Evolutionary conservation across 2,113 vertebrate species (phyloP).

Genomic region (Phaethon lepturus): DNA sequence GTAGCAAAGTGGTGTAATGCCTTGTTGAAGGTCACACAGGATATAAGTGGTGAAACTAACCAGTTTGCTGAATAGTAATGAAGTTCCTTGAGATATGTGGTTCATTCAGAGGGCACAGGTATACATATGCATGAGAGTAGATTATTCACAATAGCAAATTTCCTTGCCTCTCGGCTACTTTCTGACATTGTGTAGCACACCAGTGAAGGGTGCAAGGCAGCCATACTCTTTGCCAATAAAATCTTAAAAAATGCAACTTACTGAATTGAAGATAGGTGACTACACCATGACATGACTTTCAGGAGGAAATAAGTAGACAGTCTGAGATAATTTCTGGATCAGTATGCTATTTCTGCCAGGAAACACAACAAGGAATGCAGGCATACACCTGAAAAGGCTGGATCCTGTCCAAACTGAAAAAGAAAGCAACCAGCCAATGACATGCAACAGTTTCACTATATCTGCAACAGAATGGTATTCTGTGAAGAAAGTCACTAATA

Average conservation of each 20-base stretch:
- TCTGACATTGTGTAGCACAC: background rate
- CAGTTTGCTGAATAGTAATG: background rate
- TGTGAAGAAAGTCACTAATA: background rate
- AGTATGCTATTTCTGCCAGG: background rate
- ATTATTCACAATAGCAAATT: background rate
- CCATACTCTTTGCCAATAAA: background rate
- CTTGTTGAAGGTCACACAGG: background rate
- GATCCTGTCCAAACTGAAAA: background rate
- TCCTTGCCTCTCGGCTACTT: background rate
- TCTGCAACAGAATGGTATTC: background rate
- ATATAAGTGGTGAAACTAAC: background rate
- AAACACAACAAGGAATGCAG: background rate
- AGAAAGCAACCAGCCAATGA: background rate
- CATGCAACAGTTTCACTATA: background rate
- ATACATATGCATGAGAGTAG: background rate
- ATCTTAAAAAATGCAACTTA: background rate
- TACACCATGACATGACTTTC: background rate
- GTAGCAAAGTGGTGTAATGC: background rate
- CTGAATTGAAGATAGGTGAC: background rate
- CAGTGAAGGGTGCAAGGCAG: background rate
- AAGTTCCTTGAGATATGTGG: background rate
- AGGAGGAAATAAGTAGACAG: background rate
- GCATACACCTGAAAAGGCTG: background rate
- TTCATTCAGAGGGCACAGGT: background rate
- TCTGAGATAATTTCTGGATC: background rate